Percentiles rank a stretch among this genome's conserved stretches.
Conservation (phyloP, 2,888 invertebrate genomes). For the Baccha elongata region DNA sequence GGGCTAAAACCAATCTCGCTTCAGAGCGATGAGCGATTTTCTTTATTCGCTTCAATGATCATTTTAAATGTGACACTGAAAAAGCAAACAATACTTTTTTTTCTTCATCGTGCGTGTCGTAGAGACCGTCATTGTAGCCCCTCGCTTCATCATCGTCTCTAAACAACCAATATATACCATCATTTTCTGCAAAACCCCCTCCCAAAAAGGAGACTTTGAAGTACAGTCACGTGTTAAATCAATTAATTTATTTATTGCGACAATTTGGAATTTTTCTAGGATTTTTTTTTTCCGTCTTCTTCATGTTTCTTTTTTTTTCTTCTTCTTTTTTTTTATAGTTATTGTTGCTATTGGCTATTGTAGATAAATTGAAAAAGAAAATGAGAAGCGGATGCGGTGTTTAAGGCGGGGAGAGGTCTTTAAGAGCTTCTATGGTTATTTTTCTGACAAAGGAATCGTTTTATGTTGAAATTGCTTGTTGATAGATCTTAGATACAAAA, state of each 20-base stretch:
- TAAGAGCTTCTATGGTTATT: slow-evolving; percentile 23
- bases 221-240: slow-evolving; percentile 74
- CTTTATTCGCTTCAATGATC: slow-evolving; percentile 65
- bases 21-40: slow-evolving; percentile 26
- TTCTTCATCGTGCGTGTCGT: slow-evolving; percentile 6
- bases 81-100: slow-evolving; percentile 57
- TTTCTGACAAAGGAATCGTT: slow-evolving; percentile 58
- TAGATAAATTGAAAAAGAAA: slow-evolving; percentile 33
- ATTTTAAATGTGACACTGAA: slow-evolving; percentile 61
- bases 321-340: slow-evolving; percentile 21
- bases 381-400: slow-evolving; percentile 20
- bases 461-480: slow-evolving; percentile 67
- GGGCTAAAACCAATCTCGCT: slow-evolving; percentile 35
- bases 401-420: neutral
- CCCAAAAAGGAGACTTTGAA: slow-evolving; percentile 52
- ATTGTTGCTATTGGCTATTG: slow-evolving; percentile 68
- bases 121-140: neutral
- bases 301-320: slow-evolving; percentile 1
- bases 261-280: slow-evolving; percentile 65
- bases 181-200: neutral
- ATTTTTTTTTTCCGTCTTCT: neutral
- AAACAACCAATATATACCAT: neutral
- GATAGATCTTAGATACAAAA: slow-evolving; percentile 62
- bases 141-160: neutral
- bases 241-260: slow-evolving; percentile 74